These are phyloP conservation scores for Alexandromys oeconomus DNA, from an alignment of 2,797 vertebrate species.

Conservation along the genomic window DNA sequence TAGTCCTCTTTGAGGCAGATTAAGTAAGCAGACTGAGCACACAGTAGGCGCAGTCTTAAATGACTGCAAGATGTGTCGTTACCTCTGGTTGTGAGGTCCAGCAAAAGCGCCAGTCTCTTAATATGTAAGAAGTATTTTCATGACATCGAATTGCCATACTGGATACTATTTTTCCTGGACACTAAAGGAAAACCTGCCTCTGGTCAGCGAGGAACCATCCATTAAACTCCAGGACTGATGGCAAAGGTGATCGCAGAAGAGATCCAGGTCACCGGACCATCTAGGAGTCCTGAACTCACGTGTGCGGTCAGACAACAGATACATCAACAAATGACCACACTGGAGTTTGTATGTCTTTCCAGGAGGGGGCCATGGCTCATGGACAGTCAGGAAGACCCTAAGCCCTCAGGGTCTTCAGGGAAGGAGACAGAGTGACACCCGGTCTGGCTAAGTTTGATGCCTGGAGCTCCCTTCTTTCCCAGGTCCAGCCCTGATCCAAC, in stretches of 20 bases:
- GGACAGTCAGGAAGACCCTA: background rate
- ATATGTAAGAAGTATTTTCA: background rate
- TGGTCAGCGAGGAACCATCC: rapidly evolving
- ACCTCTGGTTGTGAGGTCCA: background rate
- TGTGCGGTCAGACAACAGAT: too few relatives aligned
- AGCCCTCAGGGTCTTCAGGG: background rate
- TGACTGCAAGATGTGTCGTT: too few relatives aligned
- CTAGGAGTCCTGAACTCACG: background rate
- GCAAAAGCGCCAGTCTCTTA: background rate
- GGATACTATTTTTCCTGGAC: background rate
- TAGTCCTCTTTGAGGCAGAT: background rate
- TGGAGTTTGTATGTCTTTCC: background rate
- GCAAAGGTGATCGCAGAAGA: rapidly evolving
- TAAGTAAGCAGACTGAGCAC: background rate
- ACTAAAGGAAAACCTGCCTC: background rate
- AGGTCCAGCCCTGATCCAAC: background rate
- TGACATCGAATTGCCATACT: background rate
- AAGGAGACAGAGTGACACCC: background rate
- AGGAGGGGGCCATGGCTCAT: background rate
- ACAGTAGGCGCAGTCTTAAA: background rate
- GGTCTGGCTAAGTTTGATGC: too few relatives aligned
- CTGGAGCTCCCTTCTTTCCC: background rate
- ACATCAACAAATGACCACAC: rapidly evolving
- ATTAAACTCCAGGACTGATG: background rate
- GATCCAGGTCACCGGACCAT: background rate